Evolutionary conservation across 2,888 invertebrate species (phyloP).

Genomic region (Drosophila quinaria): DNA sequence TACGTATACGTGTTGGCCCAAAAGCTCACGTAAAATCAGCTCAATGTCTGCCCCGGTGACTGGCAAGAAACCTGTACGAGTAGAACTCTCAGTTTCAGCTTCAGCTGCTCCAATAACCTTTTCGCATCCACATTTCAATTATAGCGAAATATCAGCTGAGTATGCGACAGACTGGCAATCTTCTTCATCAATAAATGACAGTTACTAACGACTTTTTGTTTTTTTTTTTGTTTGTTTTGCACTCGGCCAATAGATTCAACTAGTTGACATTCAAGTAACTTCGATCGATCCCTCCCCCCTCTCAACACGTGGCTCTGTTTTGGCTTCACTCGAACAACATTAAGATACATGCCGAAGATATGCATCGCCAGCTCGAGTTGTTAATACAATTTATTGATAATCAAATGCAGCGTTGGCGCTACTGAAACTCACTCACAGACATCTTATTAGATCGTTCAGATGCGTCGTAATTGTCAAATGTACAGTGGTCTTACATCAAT

Average conservation of each 20-base stretch:
- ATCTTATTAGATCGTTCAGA: conserved; percentile 15
- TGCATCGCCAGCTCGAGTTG: conserved; percentile 47
- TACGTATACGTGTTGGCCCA: conserved; percentile 26
- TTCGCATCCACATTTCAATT: conserved; percentile 54
- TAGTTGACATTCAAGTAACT: conserved; percentile 72
- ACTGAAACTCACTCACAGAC: conserved; percentile 19
- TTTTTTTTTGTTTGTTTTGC: conserved; percentile 30
- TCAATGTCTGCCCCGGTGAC: conserved; percentile 53
- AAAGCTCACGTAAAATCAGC: conserved; percentile 35
- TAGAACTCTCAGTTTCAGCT: background rate
- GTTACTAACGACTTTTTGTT: conserved; percentile 68
- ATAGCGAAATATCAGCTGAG: conserved; percentile 33
- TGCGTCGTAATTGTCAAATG: conserved; percentile 8
- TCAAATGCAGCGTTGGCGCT: conserved; percentile 29
- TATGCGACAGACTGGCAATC: conserved; percentile 45
- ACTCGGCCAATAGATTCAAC: conserved; percentile 44
- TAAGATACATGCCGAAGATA: conserved; percentile 70
- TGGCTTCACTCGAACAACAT: conserved; percentile 42
- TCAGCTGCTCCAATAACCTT: conserved; percentile 77
- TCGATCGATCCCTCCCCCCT: background rate
- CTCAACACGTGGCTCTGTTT: conserved; percentile 58
- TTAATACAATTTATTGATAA: conserved; percentile 67
- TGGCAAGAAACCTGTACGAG: conserved; percentile 33
- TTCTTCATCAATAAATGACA: conserved; percentile 77
- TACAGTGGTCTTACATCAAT: conserved; percentile 29